Evolutionary conservation across 1,140 invertebrate species (phyloP).

Genomic region (Dryas iulia): DNA sequence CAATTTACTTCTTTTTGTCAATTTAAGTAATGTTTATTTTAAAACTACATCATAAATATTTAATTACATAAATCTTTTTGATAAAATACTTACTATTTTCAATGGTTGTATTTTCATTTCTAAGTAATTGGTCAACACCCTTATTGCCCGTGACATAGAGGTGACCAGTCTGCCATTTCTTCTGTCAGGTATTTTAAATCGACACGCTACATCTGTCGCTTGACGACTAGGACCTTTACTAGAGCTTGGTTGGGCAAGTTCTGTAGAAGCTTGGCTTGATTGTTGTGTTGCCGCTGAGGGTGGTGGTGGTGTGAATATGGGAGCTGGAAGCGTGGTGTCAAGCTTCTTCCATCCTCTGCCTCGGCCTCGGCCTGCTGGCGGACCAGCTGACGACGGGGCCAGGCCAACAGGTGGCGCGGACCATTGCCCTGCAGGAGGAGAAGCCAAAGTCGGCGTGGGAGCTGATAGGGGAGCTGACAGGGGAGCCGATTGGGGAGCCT

Average conservation of each 20-base stretch:
- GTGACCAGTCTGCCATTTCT: conserved; percentile 36
- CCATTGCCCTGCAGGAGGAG: too few relatives aligned
- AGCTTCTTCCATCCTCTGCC: neutral
- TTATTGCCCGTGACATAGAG: conserved; percentile 21
- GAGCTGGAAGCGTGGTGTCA: neutral
- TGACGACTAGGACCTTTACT: neutral
- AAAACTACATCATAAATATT: too few relatives aligned
- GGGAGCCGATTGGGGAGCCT: neutral
- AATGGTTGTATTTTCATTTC: conserved; percentile 54
- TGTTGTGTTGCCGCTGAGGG: neutral
- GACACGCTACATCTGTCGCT: conserved; percentile 8
- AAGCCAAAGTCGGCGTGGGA: neutral
- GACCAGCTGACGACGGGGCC: neutral
- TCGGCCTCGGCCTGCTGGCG: neutral
- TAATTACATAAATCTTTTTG: too few relatives aligned
- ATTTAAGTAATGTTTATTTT: too few relatives aligned
- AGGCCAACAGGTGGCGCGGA: too few relatives aligned
- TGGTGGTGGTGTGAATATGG: neutral
- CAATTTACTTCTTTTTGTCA: too few relatives aligned
- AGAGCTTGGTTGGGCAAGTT: neutral
- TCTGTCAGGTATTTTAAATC: conserved; percentile 52
- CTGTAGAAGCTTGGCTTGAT: neutral
- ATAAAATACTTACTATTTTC: conserved; percentile 58
- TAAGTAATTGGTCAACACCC: conserved; percentile 58
- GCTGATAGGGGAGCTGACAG: neutral